Evolutionary conservation across 2,888 invertebrate species (phyloP), one percentile per base, ranked within the genome.

Genomic region (Aquatica leii): DNA sequence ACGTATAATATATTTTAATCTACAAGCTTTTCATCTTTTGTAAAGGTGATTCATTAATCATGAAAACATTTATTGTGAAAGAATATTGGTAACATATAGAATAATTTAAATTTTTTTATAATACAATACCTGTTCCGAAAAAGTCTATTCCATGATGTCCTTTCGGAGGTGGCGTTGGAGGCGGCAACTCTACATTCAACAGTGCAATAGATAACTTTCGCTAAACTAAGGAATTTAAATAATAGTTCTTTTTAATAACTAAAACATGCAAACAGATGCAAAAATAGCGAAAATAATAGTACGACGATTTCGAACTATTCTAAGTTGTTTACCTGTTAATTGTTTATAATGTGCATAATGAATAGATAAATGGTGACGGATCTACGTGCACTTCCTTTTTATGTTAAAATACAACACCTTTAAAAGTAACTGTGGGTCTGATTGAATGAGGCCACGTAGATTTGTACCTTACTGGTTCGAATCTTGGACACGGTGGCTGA

Each of bases 351-450:
- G 68, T 69, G 69, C 67, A 59, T 43, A 18, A 51, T 43, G 66
- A 65, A 51, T 37, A 21, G 59, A 50, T 54, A 52, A 53, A 62
- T 59, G 61, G 59, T 69, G 68, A 65, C 63, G 53, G 35, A 15
- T 62, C 67, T 67, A 69, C 60, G 67, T 56, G 59, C 65, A 51
- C 18, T 46, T 46, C 18, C 46, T 18, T 37, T 50, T 62, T 54
- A 53, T 55, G 14, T 57, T 59, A 63, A 59, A 59, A 79, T 79
- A 79, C 79, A 76, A 77, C 87, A 91, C 91, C 89, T 90, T 90
- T 86, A 79, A 89, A 89, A 79, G 88, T 89, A 82, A 91, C 90
- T 72, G 89, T 87, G 74, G 90, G 89, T 81, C 87, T 86, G 66
- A 82, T 77, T 74, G 86, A 49, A 54, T 61, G 61, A 65, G 83